phyloP scores from a whole-genome alignment of 1,140 invertebrate species.

The Leptinotarsa defecta region DNA sequence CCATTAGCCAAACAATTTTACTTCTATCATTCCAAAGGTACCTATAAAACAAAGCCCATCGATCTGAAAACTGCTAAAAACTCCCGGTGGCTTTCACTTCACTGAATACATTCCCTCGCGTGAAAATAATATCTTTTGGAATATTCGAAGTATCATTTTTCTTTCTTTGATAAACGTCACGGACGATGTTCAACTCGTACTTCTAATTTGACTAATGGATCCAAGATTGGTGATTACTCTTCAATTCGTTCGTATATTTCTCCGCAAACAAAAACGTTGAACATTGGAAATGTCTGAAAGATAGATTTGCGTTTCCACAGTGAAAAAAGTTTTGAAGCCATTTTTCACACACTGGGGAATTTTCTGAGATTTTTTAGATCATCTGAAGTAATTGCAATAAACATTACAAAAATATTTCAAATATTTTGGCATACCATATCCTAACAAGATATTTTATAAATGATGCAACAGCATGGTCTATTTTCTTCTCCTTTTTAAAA shows the following conservation, averaged over 20 bases:
- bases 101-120: slow-evolving; percentile 3
- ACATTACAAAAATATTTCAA: too few relatives aligned
- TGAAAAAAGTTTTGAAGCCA: too few relatives aligned
- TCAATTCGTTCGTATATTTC: slow-evolving; percentile 21
- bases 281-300: slow-evolving; percentile 16
- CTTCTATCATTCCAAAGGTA: neutral
- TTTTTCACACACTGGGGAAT: too few relatives aligned
- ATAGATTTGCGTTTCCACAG: neutral
- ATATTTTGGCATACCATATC: too few relatives aligned
- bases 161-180: slow-evolving; percentile 30
- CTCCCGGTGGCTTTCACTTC: slow-evolving; percentile 4
- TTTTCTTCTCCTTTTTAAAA: too few relatives aligned
- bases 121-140: slow-evolving; percentile 19
- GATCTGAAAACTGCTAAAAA: slow-evolving; percentile 5
- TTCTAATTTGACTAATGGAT: slow-evolving; percentile 32
- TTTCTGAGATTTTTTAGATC: too few relatives aligned
- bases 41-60: slow-evolving; percentile 10
- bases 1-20: neutral
- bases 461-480: too few relatives aligned
- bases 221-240: slow-evolving; percentile 26
- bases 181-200: slow-evolving; percentile 26
- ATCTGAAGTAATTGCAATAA: too few relatives aligned
- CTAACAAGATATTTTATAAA: too few relatives aligned
- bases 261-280: slow-evolving; percentile 19
- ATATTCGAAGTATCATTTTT: slow-evolving; percentile 28